These are phyloP conservation scores for Ligdia adustata DNA, from an alignment of 2,888 invertebrate genomes.

Conservation along the genomic window DNA sequence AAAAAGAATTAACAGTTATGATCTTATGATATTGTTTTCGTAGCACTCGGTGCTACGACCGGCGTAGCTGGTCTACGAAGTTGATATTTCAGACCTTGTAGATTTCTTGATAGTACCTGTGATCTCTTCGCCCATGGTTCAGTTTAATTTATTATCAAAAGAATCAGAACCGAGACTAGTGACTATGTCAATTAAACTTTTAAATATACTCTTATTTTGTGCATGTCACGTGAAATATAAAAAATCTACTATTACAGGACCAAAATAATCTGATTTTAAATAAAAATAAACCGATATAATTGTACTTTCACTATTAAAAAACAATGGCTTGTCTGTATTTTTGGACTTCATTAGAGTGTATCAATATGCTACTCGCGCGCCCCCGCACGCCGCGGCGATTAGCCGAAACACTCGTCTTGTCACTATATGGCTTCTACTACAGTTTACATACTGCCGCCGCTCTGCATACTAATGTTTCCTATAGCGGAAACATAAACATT, in stretches of 20 bases:
- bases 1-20: slow-evolving; percentile 14
- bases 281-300: no score
- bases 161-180: no score
- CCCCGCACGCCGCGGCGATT: slow-evolving; percentile 52
- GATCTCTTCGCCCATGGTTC: no score
- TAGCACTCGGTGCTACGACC: slow-evolving; percentile 55
- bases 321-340: slow-evolving; percentile 7
- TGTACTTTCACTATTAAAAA: no score
- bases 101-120: neutral
- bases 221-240: no score
- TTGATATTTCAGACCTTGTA: slow-evolving; percentile 14
- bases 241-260: no score
- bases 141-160: no score
- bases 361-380: slow-evolving; percentile 60
- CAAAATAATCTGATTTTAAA: no score
- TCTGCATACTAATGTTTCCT: slow-evolving; percentile 15
- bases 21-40: slow-evolving; percentile 37
- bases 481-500: slow-evolving; percentile 18
- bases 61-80: slow-evolving; percentile 26
- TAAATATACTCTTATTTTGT: no score
- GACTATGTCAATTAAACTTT: no score
- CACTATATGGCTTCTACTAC: no score
- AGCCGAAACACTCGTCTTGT: slow-evolving; percentile 47
- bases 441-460: slow-evolving; percentile 30
- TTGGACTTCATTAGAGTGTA: slow-evolving; percentile 52